These are phyloP conservation scores for Caenorhabditis inopinata DNA, from an alignment of 1,140 invertebrate species.

Conservation along the genomic window DNA sequence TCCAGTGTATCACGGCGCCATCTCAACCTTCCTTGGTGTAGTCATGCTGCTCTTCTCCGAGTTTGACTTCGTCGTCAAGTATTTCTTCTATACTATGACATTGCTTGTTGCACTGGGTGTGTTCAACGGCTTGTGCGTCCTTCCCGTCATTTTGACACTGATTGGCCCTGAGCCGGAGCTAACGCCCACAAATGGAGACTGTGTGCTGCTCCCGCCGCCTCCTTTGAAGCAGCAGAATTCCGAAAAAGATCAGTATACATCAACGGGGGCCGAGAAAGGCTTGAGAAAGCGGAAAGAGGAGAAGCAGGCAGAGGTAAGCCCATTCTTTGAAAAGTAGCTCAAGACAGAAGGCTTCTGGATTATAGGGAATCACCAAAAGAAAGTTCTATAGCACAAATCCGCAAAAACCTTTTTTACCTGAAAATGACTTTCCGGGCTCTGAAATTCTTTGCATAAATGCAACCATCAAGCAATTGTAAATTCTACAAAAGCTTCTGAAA, in stretches of 20 bases:
- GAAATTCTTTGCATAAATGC: too few species aligned
- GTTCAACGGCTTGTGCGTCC: conserved; percentile 84
- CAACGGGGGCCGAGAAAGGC: too few species aligned
- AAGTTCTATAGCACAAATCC: too few species aligned
- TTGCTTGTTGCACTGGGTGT: conserved; percentile 81
- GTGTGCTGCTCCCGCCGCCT: conserved; percentile 18
- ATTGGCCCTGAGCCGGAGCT: conserved; percentile 81
- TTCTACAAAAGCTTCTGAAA: too few species aligned
- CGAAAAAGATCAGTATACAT: not conserved
- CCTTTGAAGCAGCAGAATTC: conserved; percentile 35
- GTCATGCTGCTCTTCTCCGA: conserved; percentile 84
- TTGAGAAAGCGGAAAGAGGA: not conserved
- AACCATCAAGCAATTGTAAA: too few species aligned
- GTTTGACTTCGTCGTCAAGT: conserved; percentile 89
- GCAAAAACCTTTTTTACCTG: not conserved
- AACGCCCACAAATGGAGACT: not conserved
- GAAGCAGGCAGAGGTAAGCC: not conserved
- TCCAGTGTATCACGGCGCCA: conserved; percentile 79
- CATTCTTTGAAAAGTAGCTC: too few species aligned
- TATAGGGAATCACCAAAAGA: too few species aligned
- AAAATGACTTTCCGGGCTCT: not conserved
- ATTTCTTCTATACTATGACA: conserved; percentile 83
- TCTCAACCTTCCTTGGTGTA: conserved; percentile 79
- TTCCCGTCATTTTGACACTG: conserved; percentile 83
- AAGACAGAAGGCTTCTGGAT: too few species aligned